Evolutionary conservation across 2,888 invertebrate genomes (phyloP), one percentile per base, ranked within the genome.

Genomic region (Drosophila ustulata): DNA sequence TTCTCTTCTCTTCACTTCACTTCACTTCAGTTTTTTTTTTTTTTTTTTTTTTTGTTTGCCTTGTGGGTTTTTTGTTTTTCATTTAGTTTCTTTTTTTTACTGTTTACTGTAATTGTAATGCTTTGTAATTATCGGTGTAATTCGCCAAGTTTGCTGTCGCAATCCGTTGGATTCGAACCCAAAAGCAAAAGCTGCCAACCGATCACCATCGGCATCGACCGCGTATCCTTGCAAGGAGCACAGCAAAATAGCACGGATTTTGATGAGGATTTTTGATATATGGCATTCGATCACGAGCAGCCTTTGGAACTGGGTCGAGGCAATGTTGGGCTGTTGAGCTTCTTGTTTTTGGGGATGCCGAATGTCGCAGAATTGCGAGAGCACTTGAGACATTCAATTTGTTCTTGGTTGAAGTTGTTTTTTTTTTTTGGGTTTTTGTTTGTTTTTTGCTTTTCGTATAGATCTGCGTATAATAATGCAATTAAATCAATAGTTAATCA

Each of bases 401-500:
- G 58, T 57, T 74, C 74, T 66, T 67, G 70, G 32, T 71, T 67
- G 67, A 62, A 18, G 18, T 51, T 47, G 45, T 66, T 63, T 46
- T 23, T 47, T 53, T 66, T 13, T 41, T 39, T 55, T 71, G 0
- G 28, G 39, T 71, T 64, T 66, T 56, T 57, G 72, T 49, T 39
- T 59, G 59, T 34, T 7, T n/a, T 30, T 55, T 32, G 4, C n/a
- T 71, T 66, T 71, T 66, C 37, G 56, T 62, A 65, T 67, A 43
- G 45, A 63, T 62, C 58, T 61, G 45, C 43, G 23, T 49, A 57
- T 51, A 71, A 66, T 64, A 64, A 64, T 68, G 69, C 61, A 82
- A 71, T 72, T 64, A 71, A 76, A 78, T 78, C 64, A 80, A 74
- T 71, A 82, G 55, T 75, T 80, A 79, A 88, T 83, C 77, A 84